phyloP scores from a whole-genome alignment of 1,140 invertebrate species.

The Pogonus chalceus region DNA sequence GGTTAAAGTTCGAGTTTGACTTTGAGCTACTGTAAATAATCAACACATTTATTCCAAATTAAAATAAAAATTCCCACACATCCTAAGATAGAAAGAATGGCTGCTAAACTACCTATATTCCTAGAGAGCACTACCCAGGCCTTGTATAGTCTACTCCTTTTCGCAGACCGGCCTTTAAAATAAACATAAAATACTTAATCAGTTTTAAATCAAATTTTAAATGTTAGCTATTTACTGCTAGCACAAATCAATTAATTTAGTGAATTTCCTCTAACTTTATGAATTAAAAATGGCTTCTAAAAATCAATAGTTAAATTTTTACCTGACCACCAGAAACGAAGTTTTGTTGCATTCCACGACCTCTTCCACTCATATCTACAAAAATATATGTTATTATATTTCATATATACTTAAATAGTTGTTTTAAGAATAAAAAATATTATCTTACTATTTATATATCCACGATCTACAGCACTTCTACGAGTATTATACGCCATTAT shows the following conservation, averaged over 20 bases:
- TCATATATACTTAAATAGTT: no score
- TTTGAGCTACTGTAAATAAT: no score
- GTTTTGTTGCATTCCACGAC: neutral
- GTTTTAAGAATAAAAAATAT: neutral
- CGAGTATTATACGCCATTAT: neutral
- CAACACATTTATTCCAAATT: no score
- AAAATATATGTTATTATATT: neutral
- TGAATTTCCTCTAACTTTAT: no score
- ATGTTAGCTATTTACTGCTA: no score
- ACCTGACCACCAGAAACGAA: neutral
- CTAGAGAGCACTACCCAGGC: neutral
- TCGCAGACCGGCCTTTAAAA: neutral
- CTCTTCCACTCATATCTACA: neutral
- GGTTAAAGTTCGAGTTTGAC: no score
- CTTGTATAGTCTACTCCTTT: neutral
- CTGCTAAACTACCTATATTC: neutral
- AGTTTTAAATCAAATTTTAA: neutral
- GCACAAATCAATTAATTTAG: no score
- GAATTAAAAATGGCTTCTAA: no score
- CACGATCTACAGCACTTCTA: neutral
- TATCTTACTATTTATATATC: neutral
- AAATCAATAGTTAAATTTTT: no score
- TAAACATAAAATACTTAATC: neutral
- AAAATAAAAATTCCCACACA: no score
- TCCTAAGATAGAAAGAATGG: no score